Percentiles rank a stretch among this genome's conserved stretches.
These are phyloP conservation scores for human DNA, from an alignment of 2,113 vertebrate genomes.

Conservation along the genomic window GRCh38 chr1:5360001-5360500, in stretches of 20 bases:
- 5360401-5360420: not conserved
- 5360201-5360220: too few relatives aligned
- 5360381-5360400: not conserved
- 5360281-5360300: too few relatives aligned
- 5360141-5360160: too few relatives aligned
- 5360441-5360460: too few relatives aligned
- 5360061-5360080: not conserved
- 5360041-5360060: not conserved
- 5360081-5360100: not conserved
- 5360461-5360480: not conserved
- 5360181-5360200: too few relatives aligned
- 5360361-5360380: not conserved
- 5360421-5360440: not conserved
- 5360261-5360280: too few relatives aligned
- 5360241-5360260: too few relatives aligned
- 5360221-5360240: too few relatives aligned
- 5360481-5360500: too few relatives aligned
- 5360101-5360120: too few relatives aligned
- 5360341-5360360: not conserved
- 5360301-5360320: fast-evolving
- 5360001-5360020: too few relatives aligned
- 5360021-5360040: not conserved
- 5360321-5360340: not conserved
- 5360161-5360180: too few relatives aligned
- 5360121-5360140: not conserved